Evolutionary conservation across 2,888 invertebrate genomes (phyloP), one percentile per base, ranked within the genome.

Genomic region (Oxycera nigricornis): DNA sequence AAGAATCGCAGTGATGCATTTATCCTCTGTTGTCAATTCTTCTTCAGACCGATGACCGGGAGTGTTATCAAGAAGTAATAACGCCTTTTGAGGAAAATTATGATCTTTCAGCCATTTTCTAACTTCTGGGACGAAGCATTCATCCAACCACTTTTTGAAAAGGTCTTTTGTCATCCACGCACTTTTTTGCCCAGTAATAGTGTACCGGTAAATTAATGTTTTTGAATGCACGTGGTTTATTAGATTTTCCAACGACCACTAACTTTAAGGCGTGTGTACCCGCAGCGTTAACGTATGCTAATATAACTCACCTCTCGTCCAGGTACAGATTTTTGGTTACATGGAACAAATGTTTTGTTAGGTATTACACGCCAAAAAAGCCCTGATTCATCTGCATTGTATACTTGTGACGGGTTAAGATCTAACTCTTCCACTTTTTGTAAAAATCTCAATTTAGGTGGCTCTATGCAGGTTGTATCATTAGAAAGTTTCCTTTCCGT

Each of bases 91-190:
- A 55, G 22, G 22, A 55, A 55, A 55, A 24, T 55, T 20, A 22
- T 55, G 55, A 55, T 55, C 55, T 55, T 55, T 20, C 22, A 55
- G 14, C 55, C 20, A 55, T 55, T 22, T 55, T n/a, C 31, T 59
- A 14, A 30, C 59, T 28, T 59, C 30, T 30, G 59, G 59, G 14
- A 7, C 59, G 30, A 59, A 59, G 59, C 28, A 28, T 59, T n/a
- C 9, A n/a, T 59, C 28, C 14, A 59, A 59, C 30, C 59, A 59
- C 17, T 59, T 59, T 59, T 59, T 26, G 11, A 59, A 59, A 30
- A 59, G n/a, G 14, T 59, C 59, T 28, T 30, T 59, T 6, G 59
- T 59, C 59, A 59, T 28, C 59, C 59, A 59, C 31, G 30, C 26
- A 11, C 17, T 59, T 59, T 59, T 59, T 30, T 28, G 11, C 17